These are phyloP conservation scores for Metacarcinus magister DNA, from an alignment of 2,888 invertebrate species.

Conservation along the genomic window DNA sequence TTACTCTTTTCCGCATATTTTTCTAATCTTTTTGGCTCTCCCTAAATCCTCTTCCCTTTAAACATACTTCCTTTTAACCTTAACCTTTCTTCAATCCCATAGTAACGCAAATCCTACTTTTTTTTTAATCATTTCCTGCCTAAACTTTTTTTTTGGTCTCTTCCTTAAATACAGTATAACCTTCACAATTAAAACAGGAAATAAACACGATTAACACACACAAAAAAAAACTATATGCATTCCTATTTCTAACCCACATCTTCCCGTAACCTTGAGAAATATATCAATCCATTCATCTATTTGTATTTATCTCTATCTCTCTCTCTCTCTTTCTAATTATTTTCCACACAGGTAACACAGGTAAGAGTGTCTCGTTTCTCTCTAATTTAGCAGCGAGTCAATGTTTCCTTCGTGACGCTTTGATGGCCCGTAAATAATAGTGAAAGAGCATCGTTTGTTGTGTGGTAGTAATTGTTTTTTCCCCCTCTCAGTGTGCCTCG, in stretches of 20 bases:
- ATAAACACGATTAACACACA: too few species aligned
- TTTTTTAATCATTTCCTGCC: too few species aligned
- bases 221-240: too few species aligned
- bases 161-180: too few species aligned
- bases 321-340: background rate
- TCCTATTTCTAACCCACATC: too few species aligned
- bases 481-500: too few species aligned
- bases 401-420: background rate
- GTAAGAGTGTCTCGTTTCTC: conserved; percentile 22
- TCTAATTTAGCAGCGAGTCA: background rate
- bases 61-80: background rate
- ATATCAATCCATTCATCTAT: too few species aligned
- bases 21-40: background rate
- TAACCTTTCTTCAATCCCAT: too few species aligned
- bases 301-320: background rate
- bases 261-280: too few species aligned
- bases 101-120: too few species aligned
- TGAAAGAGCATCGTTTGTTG: background rate
- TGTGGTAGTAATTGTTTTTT: conserved; percentile 26
- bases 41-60: background rate
- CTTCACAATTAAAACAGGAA: too few species aligned
- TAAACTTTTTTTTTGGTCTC: too few species aligned
- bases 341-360: background rate
- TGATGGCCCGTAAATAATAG: background rate
- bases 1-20: conserved; percentile 6